Evolutionary conservation across 1,140 invertebrate species (phyloP).

Genomic region (Colletes gigas): DNA sequence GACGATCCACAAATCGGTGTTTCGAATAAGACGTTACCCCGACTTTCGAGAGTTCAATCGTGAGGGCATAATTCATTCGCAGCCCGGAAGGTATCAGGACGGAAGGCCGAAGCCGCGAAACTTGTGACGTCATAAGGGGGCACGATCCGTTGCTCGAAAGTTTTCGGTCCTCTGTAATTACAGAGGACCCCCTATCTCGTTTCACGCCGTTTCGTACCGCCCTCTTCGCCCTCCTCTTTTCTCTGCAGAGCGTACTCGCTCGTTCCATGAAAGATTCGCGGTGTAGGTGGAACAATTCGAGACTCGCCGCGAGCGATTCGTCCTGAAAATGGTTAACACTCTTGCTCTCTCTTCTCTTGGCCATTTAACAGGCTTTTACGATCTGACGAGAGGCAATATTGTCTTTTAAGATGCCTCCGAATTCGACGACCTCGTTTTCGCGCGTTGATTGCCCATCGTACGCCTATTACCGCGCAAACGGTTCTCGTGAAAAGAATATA

Average conservation of each 20-base stretch:
- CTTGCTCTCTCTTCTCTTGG: conserved; percentile 13
- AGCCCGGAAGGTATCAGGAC: conserved; percentile 46
- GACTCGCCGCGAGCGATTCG: conserved; percentile 38
- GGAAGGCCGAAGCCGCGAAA: conserved; percentile 27
- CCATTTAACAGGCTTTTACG: conserved; percentile 45
- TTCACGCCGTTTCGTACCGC: conserved; percentile 2
- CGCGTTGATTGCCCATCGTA: background rate
- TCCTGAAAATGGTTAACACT: conserved; percentile 37
- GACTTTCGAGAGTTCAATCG: conserved; percentile 50
- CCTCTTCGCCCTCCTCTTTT: background rate
- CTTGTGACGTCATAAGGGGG: conserved; percentile 2
- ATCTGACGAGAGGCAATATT: conserved; percentile 26
- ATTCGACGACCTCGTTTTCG: conserved; percentile 8
- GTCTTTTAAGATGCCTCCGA: conserved; percentile 21
- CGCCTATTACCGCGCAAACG: background rate
- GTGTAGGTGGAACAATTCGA: conserved; percentile 57
- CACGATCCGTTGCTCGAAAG: conserved; percentile 35
- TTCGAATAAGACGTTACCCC: conserved; percentile 52
- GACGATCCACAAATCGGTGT: conserved; percentile 7
- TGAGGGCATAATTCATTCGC: conserved; percentile 56
- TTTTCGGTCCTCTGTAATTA: conserved; percentile 48
- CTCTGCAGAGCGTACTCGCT: background rate
- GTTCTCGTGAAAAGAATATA: too few relatives aligned
- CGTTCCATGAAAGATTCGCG: background rate
- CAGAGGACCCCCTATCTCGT: conserved; percentile 25